Conservation (phyloP, 1,140 invertebrate species). For the Cryptotermes secundus region DNA sequence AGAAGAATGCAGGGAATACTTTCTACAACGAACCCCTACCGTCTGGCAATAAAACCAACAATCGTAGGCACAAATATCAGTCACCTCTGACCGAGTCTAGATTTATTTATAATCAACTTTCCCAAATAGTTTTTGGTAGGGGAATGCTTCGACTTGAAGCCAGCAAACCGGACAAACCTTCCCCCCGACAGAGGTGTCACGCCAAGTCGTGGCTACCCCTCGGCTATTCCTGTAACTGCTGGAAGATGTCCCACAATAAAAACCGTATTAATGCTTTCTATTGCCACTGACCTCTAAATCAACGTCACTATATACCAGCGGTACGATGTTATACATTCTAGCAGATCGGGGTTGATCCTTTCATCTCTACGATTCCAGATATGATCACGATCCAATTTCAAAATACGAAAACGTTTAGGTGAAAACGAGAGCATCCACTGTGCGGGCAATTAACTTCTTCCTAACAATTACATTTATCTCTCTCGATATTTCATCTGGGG, state of each 20-base stretch:
- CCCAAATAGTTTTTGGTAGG: no score
- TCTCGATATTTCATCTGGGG: not conserved
- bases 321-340: not conserved
- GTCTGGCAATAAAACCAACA: no score
- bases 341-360: not conserved
- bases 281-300: not conserved
- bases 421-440: not conserved
- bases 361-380: not conserved
- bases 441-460: not conserved
- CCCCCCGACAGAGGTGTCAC: no score
- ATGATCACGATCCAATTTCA: slow-evolving; percentile 1
- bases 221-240: no score
- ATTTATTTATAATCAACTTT: no score
- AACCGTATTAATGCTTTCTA: not conserved
- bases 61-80: no score
- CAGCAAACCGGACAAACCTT: no score
- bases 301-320: not conserved
- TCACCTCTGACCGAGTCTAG: no score
- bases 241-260: not conserved
- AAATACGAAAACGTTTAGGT: not conserved
- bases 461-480: not conserved
- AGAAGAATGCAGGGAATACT: no score
- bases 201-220: no score
- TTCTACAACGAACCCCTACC: no score
- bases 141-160: no score